phyloP scores from a whole-genome alignment of 2,888 invertebrate genomes.

The Phaonia tiefii region DNA sequence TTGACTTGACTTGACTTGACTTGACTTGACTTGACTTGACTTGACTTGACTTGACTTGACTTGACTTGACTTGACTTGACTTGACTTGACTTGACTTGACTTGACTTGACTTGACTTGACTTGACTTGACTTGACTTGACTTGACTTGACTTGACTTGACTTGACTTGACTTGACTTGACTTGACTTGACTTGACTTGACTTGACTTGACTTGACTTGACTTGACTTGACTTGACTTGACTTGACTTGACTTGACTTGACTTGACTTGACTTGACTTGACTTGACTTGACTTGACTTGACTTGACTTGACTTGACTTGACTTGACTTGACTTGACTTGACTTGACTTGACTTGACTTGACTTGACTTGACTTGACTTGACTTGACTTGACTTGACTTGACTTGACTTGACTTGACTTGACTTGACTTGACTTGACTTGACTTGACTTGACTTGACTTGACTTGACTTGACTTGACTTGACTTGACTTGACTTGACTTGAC shows the following conservation, averaged over 20 bases:
- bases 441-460: too few relatives aligned
- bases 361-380: constrained; percentile 16
- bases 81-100: constrained; percentile 16
- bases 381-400: constrained; percentile 16
- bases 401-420: constrained; percentile 16
- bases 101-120: constrained; percentile 16
- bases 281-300: constrained; percentile 16
- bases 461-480: constrained; percentile 16
- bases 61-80: constrained; percentile 16
- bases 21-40: constrained; percentile 16
- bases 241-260: constrained; percentile 16
- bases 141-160: too few relatives aligned
- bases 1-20: constrained; percentile 16
- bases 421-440: constrained; percentile 16
- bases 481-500: constrained; percentile 16
- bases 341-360: constrained; percentile 16
- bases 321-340: not conserved
- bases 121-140: constrained; percentile 16
- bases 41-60: too few relatives aligned
- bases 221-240: constrained; percentile 16
- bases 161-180: constrained; percentile 14
- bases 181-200: constrained; percentile 7
- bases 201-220: too few relatives aligned
- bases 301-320: not conserved
- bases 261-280: constrained; percentile 16